phyloP scores from a whole-genome alignment of 2,888 invertebrate species.

The Cataglyphis cursor region DNA sequence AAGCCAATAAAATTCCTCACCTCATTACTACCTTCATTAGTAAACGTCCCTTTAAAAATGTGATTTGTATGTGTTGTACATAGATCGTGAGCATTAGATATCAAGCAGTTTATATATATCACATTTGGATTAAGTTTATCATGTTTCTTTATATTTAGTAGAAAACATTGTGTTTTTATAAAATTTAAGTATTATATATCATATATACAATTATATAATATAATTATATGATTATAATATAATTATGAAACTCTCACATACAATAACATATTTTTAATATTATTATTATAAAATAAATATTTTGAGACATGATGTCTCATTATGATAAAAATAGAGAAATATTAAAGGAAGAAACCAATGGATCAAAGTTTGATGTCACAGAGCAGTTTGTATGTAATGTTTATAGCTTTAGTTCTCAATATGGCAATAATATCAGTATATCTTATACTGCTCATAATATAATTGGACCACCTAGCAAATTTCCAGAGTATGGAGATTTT shows the following conservation, averaged over 20 bases:
- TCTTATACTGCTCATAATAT: slow-evolving; percentile 96
- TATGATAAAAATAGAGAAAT: neutral
- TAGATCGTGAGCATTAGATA: too few relatives aligned
- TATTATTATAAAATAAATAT: neutral
- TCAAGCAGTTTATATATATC: too few relatives aligned
- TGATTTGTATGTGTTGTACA: too few relatives aligned
- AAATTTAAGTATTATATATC: neutral
- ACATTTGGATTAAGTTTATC: neutral
- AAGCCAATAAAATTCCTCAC: too few relatives aligned
- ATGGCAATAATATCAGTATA: slow-evolving; percentile 95
- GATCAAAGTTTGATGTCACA: slow-evolving; percentile 86
- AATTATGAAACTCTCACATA: neutral
- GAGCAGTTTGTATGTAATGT: slow-evolving; percentile 94
- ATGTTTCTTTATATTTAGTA: neutral
- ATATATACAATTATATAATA: neutral
- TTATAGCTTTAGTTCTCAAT: slow-evolving; percentile 95
- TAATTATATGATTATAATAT: neutral
- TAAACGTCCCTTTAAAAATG: too few relatives aligned
- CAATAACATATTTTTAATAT: neutral
- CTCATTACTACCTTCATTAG: too few relatives aligned
- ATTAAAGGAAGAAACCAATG: neutral
- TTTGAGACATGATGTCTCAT: neutral
- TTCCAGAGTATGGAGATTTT: slow-evolving; percentile 96
- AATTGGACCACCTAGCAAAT: slow-evolving; percentile 94
- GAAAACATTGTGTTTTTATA: neutral